Base-by-base conservation (phyloP, 2,113 vertebrate genomes). In the Thermophis baileyi region DNA sequence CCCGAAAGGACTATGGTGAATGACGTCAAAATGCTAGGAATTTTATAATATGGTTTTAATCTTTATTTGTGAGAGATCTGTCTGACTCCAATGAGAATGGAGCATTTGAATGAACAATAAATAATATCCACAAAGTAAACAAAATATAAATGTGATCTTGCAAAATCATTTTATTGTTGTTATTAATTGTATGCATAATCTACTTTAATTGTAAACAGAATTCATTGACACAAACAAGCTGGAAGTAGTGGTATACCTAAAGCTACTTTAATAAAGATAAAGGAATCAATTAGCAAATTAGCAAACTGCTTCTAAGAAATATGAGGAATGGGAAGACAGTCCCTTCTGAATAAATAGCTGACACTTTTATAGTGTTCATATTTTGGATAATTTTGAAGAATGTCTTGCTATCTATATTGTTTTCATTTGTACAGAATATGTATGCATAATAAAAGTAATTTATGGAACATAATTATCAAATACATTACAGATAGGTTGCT, bases 231-330 rank as follows among this genome's bases (percentile, higher is more conserved):
- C 91, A 95, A 95, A 89, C 47, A 93, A 87, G 60, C 49, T 93
- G 87, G 63, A 96, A 97, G 54, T 97, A 94, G 96, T 96, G 95
- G 94, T 95, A 96, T 27, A 97, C 54, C 91, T 95, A 92, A 95
- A 97, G n/a, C 3, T 90, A 86, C 57, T 94, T 95, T 95, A 97
- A 94, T 90, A 96, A 96, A 96, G 27, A 91, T 93, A 96, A 97
- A 97, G 88, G 92, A 96, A 97, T 97, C 96, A 96, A 98, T 98
- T 97, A 97, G 96, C 96, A 81, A 97, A 97, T 97, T 97, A 97
- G 93, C 49, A 94, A 91, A 97, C 96, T 97, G 54, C 91, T 97
- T 92, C 49, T 96, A 97, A 97, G 96, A 97, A 96, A 95, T 55
- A 60, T 91, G 93, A 93, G 92, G 89, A 89, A 93, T 87, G 92